Base-by-base conservation (phyloP, 2,113 vertebrate species). In the Coregonus clupeaformis region DNA sequence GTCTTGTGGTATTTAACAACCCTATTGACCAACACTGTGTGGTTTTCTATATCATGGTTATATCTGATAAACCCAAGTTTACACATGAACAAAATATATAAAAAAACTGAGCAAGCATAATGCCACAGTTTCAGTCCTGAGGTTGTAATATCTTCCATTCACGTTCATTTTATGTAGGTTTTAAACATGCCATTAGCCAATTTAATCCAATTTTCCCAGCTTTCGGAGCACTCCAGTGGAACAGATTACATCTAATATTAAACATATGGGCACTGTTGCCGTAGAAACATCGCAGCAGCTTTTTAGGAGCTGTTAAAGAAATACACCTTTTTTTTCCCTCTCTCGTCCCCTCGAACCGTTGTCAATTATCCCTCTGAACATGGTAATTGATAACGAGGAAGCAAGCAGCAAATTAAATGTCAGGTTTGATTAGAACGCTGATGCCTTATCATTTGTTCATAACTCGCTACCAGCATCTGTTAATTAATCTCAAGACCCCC, bases 181-280 rank as follows among this genome's bases (percentile, higher is more conserved):
- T 94, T 90, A 93, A 94, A 93, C 92, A 93, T 93, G 89, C 92
- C 88, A 93, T 94, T 94, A 94, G 91, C 90, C 92, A 94, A 94
- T 94, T 94, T 92, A 92, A 92, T 94, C 91, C 91, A 93, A 93
- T 94, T 93, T 92, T 92, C 90, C 90, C 88, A 90, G 89, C 91
- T 93, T 92, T 91, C 85, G 67, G 86, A 88, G 90, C 89, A 92
- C 92, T 94, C 90, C 89, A 92, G 84, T 91, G 91, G 92, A 93
- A 93, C 92, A 92, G 91, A 93, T 93, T 93, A 90, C 82, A 78
- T 90, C 90, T 94, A 94, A 94, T 94, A 94, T 93, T 91, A 93
- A 94, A 94, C 93, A 94, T 94, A 93, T 94, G 93, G 91, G 86
- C 73, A 59, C 29, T 4, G 86, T 92, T 88, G 86, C 91, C 79